A percentile compares a stretch with the other conserved stretches of the same genome.
These are phyloP conservation scores for Thaleichthys pacificus DNA, from an alignment of 2,797 vertebrate species.

Conservation along the genomic window DNA sequence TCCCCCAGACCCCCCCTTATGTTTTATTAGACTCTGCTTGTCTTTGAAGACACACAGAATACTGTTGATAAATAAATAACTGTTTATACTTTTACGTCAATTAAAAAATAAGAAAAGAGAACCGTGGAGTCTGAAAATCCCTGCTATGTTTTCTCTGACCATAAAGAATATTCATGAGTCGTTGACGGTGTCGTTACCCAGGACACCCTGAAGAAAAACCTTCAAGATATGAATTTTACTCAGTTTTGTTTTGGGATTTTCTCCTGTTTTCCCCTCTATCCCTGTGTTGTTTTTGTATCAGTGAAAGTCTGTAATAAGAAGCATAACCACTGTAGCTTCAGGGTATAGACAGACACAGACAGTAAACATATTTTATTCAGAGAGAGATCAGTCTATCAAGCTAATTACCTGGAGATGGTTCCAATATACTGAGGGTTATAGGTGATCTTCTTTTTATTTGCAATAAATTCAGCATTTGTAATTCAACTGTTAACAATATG, in stretches of 20 bases:
- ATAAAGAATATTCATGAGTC: conserved; percentile 68
- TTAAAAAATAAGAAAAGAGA: conserved; percentile 66
- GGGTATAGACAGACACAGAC: conserved; percentile 26
- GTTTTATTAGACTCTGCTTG: conserved; percentile 26
- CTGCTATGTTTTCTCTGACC: conserved; percentile 20
- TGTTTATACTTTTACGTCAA: conserved; percentile 67
- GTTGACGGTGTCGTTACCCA: conserved; percentile 45
- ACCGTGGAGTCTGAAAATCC: conserved; percentile 23
- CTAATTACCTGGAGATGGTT: conserved; percentile 57
- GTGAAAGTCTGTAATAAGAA: conserved; percentile 44
- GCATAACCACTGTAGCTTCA: conserved; percentile 49
- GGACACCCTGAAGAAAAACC: conserved; percentile 43
- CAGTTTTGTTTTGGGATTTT: conserved; percentile 43
- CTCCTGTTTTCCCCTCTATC: conserved; percentile 17
- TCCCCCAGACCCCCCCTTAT: conserved; percentile 6
- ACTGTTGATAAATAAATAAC: conserved; percentile 73
- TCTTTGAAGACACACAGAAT: conserved; percentile 45
- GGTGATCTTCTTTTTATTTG: background rate
- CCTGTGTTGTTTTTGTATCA: conserved; percentile 33
- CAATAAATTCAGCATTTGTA: conserved; percentile 3
- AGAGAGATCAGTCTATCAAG: conserved; percentile 20
- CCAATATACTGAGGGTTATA: conserved; percentile 24
- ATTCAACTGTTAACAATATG: background rate
- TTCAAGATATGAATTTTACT: conserved; percentile 53
- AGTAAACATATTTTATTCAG: conserved; percentile 58